These are phyloP conservation scores for Dipodomys stephensi DNA, from an alignment of 2,113 vertebrate species.

Conservation along the genomic window DNA sequence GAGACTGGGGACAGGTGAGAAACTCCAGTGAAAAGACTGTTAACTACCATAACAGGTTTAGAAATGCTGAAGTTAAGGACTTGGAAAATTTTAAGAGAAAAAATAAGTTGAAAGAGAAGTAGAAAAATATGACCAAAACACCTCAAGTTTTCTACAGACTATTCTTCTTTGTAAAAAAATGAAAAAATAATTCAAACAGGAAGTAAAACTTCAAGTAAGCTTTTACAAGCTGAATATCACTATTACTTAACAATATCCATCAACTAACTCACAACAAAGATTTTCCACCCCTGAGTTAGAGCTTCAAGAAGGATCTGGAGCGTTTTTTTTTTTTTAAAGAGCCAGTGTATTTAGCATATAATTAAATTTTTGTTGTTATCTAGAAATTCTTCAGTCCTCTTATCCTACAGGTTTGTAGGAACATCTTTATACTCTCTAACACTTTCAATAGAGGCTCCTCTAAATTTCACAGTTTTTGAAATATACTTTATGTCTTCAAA, in stretches of 20 bases:
- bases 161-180: too few relatives aligned
- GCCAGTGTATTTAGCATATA: neutral
- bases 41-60: neutral
- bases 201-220: neutral
- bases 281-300: neutral
- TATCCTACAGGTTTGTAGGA: neutral
- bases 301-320: neutral
- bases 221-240: neutral
- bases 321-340: neutral
- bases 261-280: slow-evolving; percentile 18
- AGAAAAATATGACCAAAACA: neutral
- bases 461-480: neutral
- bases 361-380: neutral
- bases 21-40: neutral
- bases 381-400: slow-evolving; percentile 24
- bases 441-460: neutral
- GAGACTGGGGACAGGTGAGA: neutral
- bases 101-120: neutral
- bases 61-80: neutral
- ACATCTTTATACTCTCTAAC: neutral
- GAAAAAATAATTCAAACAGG: neutral
- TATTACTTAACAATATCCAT: slow-evolving; percentile 21
- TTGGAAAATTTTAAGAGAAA: slow-evolving; percentile 18
- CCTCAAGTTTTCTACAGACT: neutral
- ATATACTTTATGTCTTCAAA: neutral